Evolutionary conservation across 2,113 vertebrate genomes (phyloP).

Genomic region (Muntiacus muntjak): DNA sequence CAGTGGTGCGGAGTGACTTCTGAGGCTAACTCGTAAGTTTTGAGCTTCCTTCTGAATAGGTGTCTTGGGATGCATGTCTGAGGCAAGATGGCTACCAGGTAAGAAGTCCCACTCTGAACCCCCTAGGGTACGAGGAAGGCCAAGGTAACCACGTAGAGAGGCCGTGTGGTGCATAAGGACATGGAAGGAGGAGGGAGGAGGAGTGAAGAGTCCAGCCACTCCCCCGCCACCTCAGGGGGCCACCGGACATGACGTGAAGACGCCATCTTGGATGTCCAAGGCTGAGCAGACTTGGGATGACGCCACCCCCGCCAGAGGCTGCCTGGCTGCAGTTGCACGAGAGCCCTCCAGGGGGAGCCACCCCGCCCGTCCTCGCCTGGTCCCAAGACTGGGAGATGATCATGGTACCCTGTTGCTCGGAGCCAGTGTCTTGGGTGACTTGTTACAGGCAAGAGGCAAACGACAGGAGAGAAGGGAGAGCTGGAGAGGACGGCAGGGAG

Average conservation of each 20-base stretch:
- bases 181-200: background rate
- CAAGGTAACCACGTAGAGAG: background rate
- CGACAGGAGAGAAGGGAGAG: background rate
- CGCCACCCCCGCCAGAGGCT: no score
- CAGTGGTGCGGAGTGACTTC: background rate
- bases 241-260: fast-evolving
- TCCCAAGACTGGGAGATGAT: background rate
- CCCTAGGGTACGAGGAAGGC: background rate
- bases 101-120: background rate
- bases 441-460: background rate
- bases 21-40: background rate
- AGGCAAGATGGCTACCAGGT: background rate
- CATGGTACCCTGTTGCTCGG: fast-evolving
- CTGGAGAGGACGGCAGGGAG: background rate
- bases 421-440: background rate
- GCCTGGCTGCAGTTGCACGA: fast-evolving
- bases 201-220: background rate
- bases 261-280: background rate
- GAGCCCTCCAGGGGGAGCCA: fast-evolving
- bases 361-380: background rate
- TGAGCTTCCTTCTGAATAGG: background rate
- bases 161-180: background rate
- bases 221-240: background rate
- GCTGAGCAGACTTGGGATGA: background rate
- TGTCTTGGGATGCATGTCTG: background rate